A percentile compares a stretch with the other conserved stretches of the same genome.
These are phyloP conservation scores for Microcebus griseorufus DNA, from an alignment of 2,113 vertebrate species.

Conservation along the genomic window DNA sequence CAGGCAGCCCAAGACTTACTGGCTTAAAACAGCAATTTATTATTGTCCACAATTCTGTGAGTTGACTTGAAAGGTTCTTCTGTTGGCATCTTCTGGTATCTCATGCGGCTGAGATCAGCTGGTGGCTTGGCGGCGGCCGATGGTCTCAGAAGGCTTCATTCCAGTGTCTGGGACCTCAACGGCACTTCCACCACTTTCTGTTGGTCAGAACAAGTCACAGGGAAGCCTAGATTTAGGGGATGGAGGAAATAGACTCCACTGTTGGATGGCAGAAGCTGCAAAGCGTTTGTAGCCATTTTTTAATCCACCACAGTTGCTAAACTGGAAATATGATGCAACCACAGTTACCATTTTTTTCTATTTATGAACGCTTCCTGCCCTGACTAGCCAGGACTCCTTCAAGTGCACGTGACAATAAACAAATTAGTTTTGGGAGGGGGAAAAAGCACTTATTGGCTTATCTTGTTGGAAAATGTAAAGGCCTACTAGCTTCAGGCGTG, in stretches of 20 bases:
- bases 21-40: not conserved
- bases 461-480: not conserved
- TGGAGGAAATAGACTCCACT: too few relatives aligned
- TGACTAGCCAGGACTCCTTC: not conserved
- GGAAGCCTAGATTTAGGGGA: not conserved
- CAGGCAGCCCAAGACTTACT: not conserved
- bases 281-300: not conserved
- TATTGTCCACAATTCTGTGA: not conserved
- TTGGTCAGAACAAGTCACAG: not conserved
- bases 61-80: not conserved
- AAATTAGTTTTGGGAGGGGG: not conserved
- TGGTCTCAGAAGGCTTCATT: not conserved
- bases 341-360: not conserved
- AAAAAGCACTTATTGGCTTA: not conserved
- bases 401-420: not conserved
- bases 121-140: rapidly evolving
- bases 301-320: not conserved
- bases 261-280: not conserved
- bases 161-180: not conserved
- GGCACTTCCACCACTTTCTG: rapidly evolving
- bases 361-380: not conserved
- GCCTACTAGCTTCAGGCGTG: not conserved
- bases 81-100: not conserved
- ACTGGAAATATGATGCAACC: not conserved
- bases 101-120: not conserved